Evolutionary conservation across 2,888 invertebrate species (phyloP), one percentile per base, ranked within the genome.

Genomic region (Latrodectus hesperus): DNA sequence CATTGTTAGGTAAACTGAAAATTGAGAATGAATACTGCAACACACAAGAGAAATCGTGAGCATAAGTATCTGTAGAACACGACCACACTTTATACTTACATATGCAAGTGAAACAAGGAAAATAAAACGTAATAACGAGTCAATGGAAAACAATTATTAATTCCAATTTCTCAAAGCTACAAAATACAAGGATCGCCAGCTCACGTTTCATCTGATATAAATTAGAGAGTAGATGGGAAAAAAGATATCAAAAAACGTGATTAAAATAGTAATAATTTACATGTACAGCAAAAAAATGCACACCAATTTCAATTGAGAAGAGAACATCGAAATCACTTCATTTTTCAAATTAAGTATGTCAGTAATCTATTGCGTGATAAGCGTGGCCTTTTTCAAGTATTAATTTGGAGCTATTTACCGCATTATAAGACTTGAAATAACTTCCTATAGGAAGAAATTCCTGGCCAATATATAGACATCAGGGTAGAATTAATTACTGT

Each of bases 131-230:
- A 38, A 68, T 68, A 22, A 68, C 22, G 10, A 60, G 38, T 10
- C 60, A 9, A 16, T 16, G 60, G 60, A 60, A 60, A 60, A 16
- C 60, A 60, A 60, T 60, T 60, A 12, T 60, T 60, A 60, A 60
- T 16, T 60, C 60, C 14, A 60, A n/a, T 6, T 16, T n/a, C n/a
- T 60, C 6, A 11, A 16, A 16, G n/a, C 10, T n/a, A 60, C 10
- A 65, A 49, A 65, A 64, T 5, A 17, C 75, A 76, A 76, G 75
- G 75, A 51, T 76, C 16, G 17, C 12, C 6, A 14, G 16, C 17
- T 76, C 75, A 76, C 75, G 75, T n/a, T 76, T 49, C 51, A 60
- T 60, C 60, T n/a, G 12, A 16, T n/a, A 16, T 60, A 60, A 60
- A 60, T 60, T 60, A n/a, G n/a, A 12, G 60, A n/a, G 60, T 12